phyloP scores from a whole-genome alignment of 2,888 invertebrate species.

The Clunio marinus region DNA sequence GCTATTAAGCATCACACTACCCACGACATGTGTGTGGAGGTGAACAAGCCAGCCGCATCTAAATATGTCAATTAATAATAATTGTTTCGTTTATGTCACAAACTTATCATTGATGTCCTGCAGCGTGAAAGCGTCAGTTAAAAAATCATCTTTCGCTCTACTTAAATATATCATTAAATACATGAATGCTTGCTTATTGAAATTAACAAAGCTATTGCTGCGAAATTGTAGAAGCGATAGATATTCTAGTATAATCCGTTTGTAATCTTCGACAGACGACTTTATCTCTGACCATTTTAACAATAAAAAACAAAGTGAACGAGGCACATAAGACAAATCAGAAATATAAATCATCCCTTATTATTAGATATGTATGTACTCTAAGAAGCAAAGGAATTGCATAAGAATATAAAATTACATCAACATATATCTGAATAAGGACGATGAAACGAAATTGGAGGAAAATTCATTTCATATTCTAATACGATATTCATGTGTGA shows the following conservation, averaged over 20 bases:
- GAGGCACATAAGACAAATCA: neutral
- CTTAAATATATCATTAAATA: too few species aligned
- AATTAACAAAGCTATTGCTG: too few species aligned
- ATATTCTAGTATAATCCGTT: too few species aligned
- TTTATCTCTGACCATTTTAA: neutral
- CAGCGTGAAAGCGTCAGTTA: too few species aligned
- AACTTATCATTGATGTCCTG: conserved; percentile 12
- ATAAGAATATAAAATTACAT: conserved; percentile 28
- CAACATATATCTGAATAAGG: neutral
- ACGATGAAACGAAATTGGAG: conserved; percentile 8
- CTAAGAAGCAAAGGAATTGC: conserved; percentile 18
- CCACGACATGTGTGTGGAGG: conserved; percentile 15
- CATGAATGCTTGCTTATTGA: too few species aligned
- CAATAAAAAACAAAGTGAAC: conserved; percentile 24
- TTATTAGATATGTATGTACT: neutral
- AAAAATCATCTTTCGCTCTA: too few species aligned
- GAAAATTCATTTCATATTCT: conserved; percentile 39
- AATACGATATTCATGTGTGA: conserved; percentile 39
- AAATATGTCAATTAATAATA: conserved; percentile 39
- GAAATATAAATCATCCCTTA: conserved; percentile 36
- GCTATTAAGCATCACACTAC: conserved; percentile 30
- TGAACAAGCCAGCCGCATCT: conserved; percentile 32
- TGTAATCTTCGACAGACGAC: conserved; percentile 36
- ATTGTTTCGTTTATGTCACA: conserved; percentile 30
- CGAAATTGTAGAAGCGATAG: too few species aligned